Evolutionary conservation across 2,113 vertebrate species (phyloP).

Genomic region (Hassar affinis): DNA sequence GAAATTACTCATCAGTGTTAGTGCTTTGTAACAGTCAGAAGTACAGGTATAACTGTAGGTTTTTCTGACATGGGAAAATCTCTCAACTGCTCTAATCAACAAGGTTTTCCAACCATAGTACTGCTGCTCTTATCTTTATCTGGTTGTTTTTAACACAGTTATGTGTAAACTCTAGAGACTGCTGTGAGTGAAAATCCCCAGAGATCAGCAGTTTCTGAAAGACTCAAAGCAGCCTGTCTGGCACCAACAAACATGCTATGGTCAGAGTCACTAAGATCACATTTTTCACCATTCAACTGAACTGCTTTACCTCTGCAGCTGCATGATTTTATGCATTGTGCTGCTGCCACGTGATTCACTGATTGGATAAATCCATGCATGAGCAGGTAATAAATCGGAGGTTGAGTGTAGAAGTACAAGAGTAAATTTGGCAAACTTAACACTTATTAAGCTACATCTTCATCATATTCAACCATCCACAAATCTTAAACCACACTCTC

Average conservation of each 20-base stretch:
- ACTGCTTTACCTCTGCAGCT: not conserved
- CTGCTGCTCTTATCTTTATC: not conserved
- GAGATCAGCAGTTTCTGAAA: not conserved
- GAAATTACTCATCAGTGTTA: not conserved
- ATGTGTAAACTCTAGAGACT: not conserved
- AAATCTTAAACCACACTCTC: not conserved
- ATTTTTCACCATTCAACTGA: not conserved
- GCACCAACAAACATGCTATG: not conserved
- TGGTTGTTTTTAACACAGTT: not conserved
- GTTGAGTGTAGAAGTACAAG: no score
- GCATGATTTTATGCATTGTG: not conserved
- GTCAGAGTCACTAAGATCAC: not conserved
- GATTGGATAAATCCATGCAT: not conserved
- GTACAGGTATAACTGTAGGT: not conserved
- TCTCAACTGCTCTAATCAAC: not conserved
- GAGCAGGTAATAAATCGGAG: not conserved
- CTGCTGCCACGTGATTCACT: not conserved
- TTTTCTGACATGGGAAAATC: not conserved
- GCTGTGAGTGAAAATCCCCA: not conserved
- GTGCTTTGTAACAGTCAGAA: no score
- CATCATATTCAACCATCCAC: not conserved
- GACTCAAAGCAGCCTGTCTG: not conserved
- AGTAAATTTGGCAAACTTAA: not conserved
- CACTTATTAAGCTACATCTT: not conserved
- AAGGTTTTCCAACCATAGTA: not conserved